Evolutionary conservation across 35 echinoderm and acorn worm species (phyloP).

Genomic region (Lytechinus pictus): DNA sequence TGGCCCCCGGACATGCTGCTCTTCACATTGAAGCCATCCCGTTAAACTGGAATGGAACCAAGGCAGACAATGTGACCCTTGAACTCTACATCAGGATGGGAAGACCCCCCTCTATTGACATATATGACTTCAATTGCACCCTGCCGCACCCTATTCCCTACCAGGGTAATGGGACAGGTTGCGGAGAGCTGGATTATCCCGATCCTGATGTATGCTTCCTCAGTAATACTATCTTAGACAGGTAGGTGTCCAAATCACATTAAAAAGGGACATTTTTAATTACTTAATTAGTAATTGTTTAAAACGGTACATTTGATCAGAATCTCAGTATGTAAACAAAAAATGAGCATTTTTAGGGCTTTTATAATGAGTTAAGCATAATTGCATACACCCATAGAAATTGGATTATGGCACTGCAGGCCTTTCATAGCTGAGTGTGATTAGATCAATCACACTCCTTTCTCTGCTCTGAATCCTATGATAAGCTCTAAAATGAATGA

Average conservation of each 20-base stretch:
- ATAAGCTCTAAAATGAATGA: too few species aligned
- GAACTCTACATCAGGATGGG: conserved; percentile 72
- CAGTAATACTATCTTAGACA: conserved; percentile 75
- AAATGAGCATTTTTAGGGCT: too few species aligned
- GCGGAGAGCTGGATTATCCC: conserved; percentile 53
- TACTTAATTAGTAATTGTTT: background rate
- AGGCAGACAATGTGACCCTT: conserved; percentile 76
- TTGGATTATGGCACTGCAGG: too few species aligned
- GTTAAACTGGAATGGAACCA: conserved; percentile 66
- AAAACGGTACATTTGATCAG: too few species aligned
- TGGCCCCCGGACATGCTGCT: conserved; percentile 60
- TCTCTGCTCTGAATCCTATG: too few species aligned
- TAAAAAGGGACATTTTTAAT: background rate
- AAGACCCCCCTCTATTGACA: conserved; percentile 71
- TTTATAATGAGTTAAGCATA: too few species aligned
- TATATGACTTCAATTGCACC: conserved; percentile 89
- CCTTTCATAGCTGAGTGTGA: too few species aligned
- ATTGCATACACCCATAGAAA: too few species aligned
- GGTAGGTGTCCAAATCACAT: conserved; percentile 46
- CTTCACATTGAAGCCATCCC: conserved; percentile 74
- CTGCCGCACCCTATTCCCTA: conserved; percentile 58
- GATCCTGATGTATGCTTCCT: conserved; percentile 83
- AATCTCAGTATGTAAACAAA: too few species aligned
- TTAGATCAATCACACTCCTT: too few species aligned
- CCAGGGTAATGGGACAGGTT: conserved; percentile 45